These are phyloP conservation scores for Atta texana DNA, from an alignment of 1,140 invertebrate genomes.

Conservation along the genomic window DNA sequence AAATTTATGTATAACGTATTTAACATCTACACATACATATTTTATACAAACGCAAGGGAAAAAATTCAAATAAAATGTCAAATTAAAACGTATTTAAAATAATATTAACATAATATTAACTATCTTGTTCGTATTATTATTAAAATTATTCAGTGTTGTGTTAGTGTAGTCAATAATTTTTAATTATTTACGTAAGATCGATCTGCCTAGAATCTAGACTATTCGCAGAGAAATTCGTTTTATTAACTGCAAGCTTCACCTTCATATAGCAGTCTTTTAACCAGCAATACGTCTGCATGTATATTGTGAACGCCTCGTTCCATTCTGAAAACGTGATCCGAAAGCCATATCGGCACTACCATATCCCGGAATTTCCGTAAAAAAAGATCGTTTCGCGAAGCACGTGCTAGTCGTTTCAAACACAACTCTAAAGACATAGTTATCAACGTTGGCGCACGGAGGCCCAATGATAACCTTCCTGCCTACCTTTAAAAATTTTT, in stretches of 20 bases:
- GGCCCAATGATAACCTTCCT: not conserved
- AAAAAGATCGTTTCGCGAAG: conserved; percentile 23
- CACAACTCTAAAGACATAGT: conserved; percentile 31
- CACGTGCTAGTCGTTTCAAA: conserved; percentile 42
- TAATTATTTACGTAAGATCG: not conserved
- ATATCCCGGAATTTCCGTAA: conserved; percentile 10
- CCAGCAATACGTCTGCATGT: conserved; percentile 25
- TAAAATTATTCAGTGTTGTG: not conserved
- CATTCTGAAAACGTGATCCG: conserved; percentile 53
- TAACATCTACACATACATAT: not conserved
- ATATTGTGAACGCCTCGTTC: not conserved
- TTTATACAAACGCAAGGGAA: not conserved
- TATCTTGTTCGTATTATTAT: not conserved
- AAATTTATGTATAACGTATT: not conserved
- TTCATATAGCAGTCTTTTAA: conserved; percentile 36
- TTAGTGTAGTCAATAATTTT: not conserved
- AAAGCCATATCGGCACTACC: conserved; percentile 16
- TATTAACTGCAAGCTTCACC: conserved; percentile 1
- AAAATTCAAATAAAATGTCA: conserved; percentile 14
- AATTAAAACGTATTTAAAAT: not conserved
- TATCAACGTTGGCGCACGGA: conserved; percentile 12
- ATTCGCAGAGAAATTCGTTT: conserved; percentile 7
- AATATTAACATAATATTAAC: not conserved
- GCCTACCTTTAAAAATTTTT: conserved; percentile 57
- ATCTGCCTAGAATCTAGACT: not conserved